Conservation (phyloP, 2,888 invertebrate species). For the Rhingia rostrata region DNA sequence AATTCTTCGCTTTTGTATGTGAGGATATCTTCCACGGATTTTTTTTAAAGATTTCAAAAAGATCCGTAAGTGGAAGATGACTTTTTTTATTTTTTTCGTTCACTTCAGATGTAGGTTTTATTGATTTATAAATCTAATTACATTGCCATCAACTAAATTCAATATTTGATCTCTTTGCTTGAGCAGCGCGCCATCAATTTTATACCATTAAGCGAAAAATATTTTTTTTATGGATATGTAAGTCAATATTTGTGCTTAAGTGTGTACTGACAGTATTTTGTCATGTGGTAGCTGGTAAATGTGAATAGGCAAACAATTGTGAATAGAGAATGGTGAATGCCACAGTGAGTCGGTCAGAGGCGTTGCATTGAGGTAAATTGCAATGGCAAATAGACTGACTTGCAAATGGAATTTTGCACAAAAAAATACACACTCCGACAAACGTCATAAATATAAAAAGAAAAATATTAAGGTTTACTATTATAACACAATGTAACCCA, state of each 20-base stretch:
- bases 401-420: background rate
- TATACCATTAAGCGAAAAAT: constrained; percentile 29
- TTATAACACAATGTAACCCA: too few species aligned
- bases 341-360: constrained; percentile 18
- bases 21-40: background rate
- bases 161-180: constrained; percentile 20
- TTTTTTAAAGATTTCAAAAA: background rate
- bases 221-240: background rate
- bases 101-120: too few species aligned
- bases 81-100: too few species aligned
- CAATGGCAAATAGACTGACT: constrained; percentile 25
- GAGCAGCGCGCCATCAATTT: constrained; percentile 33
- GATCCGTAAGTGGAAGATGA: too few species aligned
- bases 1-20: background rate
- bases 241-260: constrained; percentile 46
- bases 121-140: constrained; percentile 46
- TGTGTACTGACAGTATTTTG: constrained; percentile 12
- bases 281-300: constrained; percentile 5
- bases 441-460: too few species aligned
- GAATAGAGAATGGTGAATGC: constrained; percentile 24
- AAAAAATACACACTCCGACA: background rate
- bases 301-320: constrained; percentile 3
- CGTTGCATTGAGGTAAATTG: constrained; percentile 55
- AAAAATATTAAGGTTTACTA: too few species aligned
- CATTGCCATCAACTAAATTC: constrained; percentile 37